These are phyloP conservation scores for Pentamera pediparva DNA, from an alignment of 53 echinoderm and acorn worm species.

Conservation along the genomic window DNA sequence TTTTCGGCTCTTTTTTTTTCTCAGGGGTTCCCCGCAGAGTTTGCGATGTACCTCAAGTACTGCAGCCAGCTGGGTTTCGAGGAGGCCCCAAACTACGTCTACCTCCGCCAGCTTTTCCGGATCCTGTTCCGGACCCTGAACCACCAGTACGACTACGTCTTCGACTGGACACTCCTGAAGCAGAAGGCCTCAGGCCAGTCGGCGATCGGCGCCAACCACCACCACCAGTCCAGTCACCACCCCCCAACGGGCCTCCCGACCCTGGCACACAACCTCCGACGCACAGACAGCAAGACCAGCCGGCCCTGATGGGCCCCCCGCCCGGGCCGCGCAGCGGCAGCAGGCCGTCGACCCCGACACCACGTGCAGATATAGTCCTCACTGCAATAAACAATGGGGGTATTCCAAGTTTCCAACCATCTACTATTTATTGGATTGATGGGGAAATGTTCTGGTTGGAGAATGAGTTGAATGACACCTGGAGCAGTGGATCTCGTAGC, in stretches of 20 bases:
- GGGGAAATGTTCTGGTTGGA: too few relatives aligned
- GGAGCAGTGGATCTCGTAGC: too few relatives aligned
- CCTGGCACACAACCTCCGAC: conserved; percentile 37
- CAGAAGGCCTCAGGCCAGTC: conserved; percentile 85
- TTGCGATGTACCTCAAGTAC: conserved; percentile 99
- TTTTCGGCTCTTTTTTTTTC: neutral
- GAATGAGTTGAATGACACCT: too few relatives aligned
- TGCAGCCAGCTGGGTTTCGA: conserved; percentile 84
- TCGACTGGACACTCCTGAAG: conserved; percentile 97
- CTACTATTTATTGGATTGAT: too few relatives aligned
- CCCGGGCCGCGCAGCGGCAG: neutral
- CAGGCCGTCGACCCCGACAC: too few relatives aligned
- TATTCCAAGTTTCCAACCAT: too few relatives aligned
- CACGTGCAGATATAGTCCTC: too few relatives aligned
- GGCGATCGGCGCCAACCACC: conserved; percentile 35
- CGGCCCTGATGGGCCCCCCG: conserved; percentile 1
- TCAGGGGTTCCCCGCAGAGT: conserved; percentile 98
- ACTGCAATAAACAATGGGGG: too few relatives aligned
- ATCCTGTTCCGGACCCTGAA: conserved; percentile 98
- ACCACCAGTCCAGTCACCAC: conserved; percentile 20
- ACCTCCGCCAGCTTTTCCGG: conserved; percentile 96
- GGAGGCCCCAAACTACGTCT: conserved; percentile 96
- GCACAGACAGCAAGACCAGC: conserved; percentile 67
- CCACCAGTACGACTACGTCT: conserved; percentile 98
- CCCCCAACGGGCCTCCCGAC: conserved; percentile 43